Conservation (phyloP, 2,888 invertebrate species). For the Protula sp. region DNA sequence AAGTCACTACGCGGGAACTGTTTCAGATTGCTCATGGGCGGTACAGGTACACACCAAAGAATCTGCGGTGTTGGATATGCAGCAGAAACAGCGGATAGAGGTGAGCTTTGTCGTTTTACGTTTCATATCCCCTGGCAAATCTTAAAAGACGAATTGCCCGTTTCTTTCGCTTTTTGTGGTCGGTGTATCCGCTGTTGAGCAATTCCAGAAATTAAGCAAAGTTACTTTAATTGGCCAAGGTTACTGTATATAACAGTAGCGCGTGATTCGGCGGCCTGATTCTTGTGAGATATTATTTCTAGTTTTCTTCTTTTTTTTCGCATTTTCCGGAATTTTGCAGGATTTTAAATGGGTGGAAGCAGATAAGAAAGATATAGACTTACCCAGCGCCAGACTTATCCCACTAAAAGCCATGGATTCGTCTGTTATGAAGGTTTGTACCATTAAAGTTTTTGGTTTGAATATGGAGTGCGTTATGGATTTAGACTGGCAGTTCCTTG, state of each 20-base stretch:
- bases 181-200: too few relatives aligned
- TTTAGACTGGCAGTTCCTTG: too few relatives aligned
- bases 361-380: not conserved
- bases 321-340: not conserved
- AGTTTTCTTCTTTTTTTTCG: not conserved
- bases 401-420: not conserved
- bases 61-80: not conserved
- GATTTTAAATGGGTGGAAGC: not conserved
- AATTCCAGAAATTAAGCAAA: not conserved
- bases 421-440: not conserved
- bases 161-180: too few relatives aligned
- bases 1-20: too few relatives aligned
- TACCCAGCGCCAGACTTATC: not conserved
- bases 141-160: too few relatives aligned
- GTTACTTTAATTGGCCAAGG: not conserved
- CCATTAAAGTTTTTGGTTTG: too few relatives aligned
- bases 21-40: not conserved
- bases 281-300: not conserved
- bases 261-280: too few relatives aligned
- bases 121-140: too few relatives aligned
- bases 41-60: not conserved
- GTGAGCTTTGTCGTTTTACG: too few relatives aligned
- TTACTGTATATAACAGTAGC: too few relatives aligned
- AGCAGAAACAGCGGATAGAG: not conserved
- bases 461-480: too few relatives aligned